phyloP scores from a whole-genome alignment of 2,888 invertebrate genomes.

The Apoderus coryli region DNA sequence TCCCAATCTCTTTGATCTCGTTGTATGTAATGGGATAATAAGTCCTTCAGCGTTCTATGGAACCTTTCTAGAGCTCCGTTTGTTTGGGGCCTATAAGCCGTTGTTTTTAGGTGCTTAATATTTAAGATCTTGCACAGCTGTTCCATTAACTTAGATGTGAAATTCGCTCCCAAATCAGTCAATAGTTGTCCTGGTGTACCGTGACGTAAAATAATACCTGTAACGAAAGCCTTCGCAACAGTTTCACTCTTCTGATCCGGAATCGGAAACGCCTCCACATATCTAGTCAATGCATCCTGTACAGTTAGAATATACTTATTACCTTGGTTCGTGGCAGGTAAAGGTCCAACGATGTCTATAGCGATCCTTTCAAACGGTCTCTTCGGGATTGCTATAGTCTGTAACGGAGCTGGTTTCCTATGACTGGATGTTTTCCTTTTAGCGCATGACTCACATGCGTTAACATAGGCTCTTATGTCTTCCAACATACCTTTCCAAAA shows the following conservation, averaged over 20 bases:
- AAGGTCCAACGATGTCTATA: no score
- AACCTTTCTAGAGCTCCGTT: no score
- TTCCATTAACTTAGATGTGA: slow-evolving; percentile 16
- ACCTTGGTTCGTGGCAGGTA: no score
- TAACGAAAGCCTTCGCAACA: slow-evolving; percentile 18
- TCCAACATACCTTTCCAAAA: not conserved
- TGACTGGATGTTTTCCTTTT: not conserved
- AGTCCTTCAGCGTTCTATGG: no score
- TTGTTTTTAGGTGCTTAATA: slow-evolving; percentile 7
- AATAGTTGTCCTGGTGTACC: slow-evolving; percentile 21
- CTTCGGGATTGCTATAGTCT: no score
- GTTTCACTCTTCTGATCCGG: slow-evolving; percentile 19
- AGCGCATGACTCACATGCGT: no score
- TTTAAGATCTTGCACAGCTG: slow-evolving; percentile 6
- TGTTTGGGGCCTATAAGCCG: no score
- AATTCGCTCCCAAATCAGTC: slow-evolving; percentile 21
- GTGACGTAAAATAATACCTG: slow-evolving; percentile 19
- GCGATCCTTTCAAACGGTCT: no score
- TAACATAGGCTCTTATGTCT: not conserved
- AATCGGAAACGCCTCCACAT: slow-evolving; percentile 20
- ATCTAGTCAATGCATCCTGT: slow-evolving; percentile 19
- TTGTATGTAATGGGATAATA: slow-evolving; percentile 19
- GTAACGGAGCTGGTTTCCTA: not conserved
- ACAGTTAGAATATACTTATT: no score
- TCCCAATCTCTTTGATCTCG: slow-evolving; percentile 21